Evolutionary conservation across 2,797 vertebrate species (phyloP), one percentile per base, ranked within the genome.

Genomic region (Pantherophis vulpinus): DNA sequence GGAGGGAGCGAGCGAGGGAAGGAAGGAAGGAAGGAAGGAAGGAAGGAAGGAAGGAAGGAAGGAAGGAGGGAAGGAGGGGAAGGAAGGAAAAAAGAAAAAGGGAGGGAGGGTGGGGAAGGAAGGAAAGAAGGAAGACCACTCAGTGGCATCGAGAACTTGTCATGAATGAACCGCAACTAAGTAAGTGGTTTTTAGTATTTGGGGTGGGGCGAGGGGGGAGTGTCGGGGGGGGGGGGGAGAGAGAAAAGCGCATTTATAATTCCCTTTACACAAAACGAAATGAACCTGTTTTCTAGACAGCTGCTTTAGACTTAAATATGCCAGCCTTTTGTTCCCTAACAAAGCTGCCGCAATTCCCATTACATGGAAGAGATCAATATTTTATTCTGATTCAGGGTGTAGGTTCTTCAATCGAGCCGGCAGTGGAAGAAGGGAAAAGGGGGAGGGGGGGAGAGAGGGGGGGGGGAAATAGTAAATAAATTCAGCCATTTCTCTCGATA

Each of bases 361-460:
- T 91, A 90, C 54, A 25, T 5, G 18, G 87, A 86, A 90, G 55
- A 51, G 70, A 91, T 92, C 70, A 91, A 42, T 90, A 91, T 88
- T 91, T 94, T 94, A 89, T 89, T 93, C 91, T 87, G 92, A 93
- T 63, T 70, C 29, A 27, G 29, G 2, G 13, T 25, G 86, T 70
- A 2, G 59, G 74, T 95, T 93, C 86, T 92, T 63, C 91, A 92
- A 88, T 3, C 0, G 56, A 91, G 32, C 91, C 92, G 95, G 92
- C 42, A 86, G 94, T 37, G 91, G 89, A 23, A 3, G 55, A 87
- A 91, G 92, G 91, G 3, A 87, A 91, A 93, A 92, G 3, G 5
- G 92, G 92, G 3, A 4, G 29, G n/a, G 92, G 58, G 37, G 16
- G 42, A 54, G 55, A 18, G 56, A 61, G 58, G 37, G 16, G 42